Evolutionary conservation across 2,888 invertebrate genomes (phyloP).

Genomic region (Fissipunctia ypsillon): DNA sequence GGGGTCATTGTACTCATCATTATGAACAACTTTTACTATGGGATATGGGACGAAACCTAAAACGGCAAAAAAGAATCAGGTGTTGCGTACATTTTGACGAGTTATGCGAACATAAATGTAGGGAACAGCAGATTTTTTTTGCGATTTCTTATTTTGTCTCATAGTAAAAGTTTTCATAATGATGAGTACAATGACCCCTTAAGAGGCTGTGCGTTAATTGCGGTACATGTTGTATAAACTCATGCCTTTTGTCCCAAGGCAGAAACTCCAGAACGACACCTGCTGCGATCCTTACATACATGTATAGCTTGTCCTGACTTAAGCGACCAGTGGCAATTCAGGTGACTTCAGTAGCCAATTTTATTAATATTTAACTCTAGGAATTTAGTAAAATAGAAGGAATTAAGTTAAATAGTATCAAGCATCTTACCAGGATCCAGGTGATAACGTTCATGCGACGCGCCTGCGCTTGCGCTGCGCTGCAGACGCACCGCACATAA

Average conservation of each 20-base stretch:
- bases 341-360: not conserved
- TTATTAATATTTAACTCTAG: not conserved
- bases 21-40: no score
- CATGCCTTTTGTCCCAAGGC: not conserved
- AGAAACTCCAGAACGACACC: not conserved
- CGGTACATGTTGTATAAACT: no score
- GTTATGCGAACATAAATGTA: no score
- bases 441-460: conserved; percentile 93
- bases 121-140: no score
- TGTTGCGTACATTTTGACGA: no score
- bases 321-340: not conserved
- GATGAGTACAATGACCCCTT: no score
- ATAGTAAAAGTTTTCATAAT: no score
- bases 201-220: no score
- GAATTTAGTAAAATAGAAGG: not conserved
- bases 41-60: no score
- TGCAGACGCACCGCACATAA: conserved; percentile 96
- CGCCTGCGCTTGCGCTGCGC: conserved; percentile 91
- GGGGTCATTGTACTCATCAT: no score
- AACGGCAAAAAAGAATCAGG: no score
- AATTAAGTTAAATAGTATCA: not conserved
- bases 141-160: no score
- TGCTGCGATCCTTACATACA: not conserved
- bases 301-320: not conserved
- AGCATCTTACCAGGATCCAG: conserved; percentile 92